Evolutionary conservation across 2,113 vertebrate genomes (phyloP), one percentile per base, ranked within the genome.

Genomic region (Elanoides forficatus): DNA sequence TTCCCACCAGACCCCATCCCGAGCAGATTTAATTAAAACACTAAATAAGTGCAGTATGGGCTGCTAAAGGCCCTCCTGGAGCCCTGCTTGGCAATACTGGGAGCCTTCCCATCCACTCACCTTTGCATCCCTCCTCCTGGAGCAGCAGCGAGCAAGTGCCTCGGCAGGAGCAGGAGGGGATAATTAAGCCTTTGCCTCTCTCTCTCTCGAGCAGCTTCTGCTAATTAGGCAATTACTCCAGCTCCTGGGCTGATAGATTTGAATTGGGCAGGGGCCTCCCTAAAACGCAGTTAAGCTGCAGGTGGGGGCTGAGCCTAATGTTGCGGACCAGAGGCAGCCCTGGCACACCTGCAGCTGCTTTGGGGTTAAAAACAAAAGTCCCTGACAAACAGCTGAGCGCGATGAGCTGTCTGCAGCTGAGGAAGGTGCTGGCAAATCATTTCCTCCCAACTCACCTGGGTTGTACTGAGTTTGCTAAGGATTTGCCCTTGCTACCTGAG

Each of bases 41-140:
- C 13, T 6, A 25, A 90, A n/a, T 2, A 75, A 93, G 13, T 0
- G 0, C 6, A 4, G 9, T 6, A 17, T 5, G 1, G 18, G 11
- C 23, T 50, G 8, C n/a, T 36, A 9, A 85, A 75, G 10, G 27
- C 27, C 6, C 18, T 6, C 15, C 32, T 9, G 6, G 15, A 60
- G 20, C 47, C 20, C 21, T 7, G 2, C 36, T 15, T 10, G 7
- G 38, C 14, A 20, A 16, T 1, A 1, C 0, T 0, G 0, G 10
- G 7, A 50, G 4, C 34, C 10, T 38, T 55, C 45, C n/a, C 29
- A 10, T 26, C 7, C 25, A 7, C 83, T 63, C 60, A 90, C 75
- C 89, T 78, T 30, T 13, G 2, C 55, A 45, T 23, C 68, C 45
- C 40, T 94, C 15, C 3, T 83, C 40, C 50, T 2, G 3, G 4